Percentiles rank a stretch among this genome's conserved stretches.
These are phyloP conservation scores for Netelia melanura DNA, from an alignment of 2,888 invertebrate species.

Conservation along the genomic window DNA sequence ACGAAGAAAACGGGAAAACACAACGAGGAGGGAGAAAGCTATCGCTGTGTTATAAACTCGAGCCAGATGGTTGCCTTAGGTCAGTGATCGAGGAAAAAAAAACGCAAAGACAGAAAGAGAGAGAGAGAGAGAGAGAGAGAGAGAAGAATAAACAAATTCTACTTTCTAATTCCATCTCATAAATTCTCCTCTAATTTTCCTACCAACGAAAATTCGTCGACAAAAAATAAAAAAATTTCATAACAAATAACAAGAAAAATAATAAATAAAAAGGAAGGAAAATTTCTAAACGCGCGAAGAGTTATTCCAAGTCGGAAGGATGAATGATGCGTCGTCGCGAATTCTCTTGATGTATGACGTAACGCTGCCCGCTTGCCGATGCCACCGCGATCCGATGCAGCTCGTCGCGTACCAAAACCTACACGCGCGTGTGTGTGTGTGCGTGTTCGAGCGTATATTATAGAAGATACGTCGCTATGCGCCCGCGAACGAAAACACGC, in stretches of 20 bases:
- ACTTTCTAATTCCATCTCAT: slow-evolving; percentile 8
- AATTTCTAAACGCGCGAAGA: slow-evolving; percentile 17
- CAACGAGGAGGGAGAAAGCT: slow-evolving; percentile 25
- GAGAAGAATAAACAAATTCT: slow-evolving; percentile 32
- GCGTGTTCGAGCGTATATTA: slow-evolving; percentile 11
- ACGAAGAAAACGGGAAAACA: slow-evolving; percentile 35
- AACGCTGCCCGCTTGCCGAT: slow-evolving; percentile 37
- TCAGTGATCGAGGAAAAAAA: slow-evolving; percentile 76
- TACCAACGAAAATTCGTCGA: background rate
- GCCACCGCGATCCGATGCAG: slow-evolving; percentile 43
- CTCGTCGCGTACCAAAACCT: slow-evolving; percentile 21
- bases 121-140: background rate
- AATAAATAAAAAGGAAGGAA: background rate
- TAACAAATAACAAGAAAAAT: background rate
- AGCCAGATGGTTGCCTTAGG: slow-evolving; percentile 80
- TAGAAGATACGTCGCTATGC: slow-evolving; percentile 67
- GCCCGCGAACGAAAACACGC: slow-evolving; percentile 78
- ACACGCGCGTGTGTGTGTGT: slow-evolving; percentile 19
- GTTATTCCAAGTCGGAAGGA: slow-evolving; percentile 45
- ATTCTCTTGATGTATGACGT: slow-evolving; percentile 61
- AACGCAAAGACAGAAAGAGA: background rate
- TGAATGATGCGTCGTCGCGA: slow-evolving; percentile 42
- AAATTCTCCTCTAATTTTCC: background rate
- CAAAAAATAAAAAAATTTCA: background rate
- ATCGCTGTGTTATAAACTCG: slow-evolving; percentile 44